These are phyloP conservation scores for Tachina lurida DNA, from an alignment of 2,888 invertebrate species.

Conservation along the genomic window DNA sequence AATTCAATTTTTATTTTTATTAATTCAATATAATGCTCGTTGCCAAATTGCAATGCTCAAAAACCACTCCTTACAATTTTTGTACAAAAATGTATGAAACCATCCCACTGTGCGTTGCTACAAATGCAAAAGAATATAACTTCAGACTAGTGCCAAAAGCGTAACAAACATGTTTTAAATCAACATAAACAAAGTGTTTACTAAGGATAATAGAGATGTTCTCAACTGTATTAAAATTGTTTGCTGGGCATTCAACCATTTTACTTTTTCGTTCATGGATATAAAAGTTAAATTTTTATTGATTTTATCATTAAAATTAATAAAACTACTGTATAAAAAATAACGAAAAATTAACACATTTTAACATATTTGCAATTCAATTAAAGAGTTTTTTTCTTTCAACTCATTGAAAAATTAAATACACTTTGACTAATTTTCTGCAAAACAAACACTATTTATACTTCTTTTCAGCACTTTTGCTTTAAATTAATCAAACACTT, in stretches of 20 bases:
- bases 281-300: background rate
- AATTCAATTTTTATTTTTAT: too few species aligned
- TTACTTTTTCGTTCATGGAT: background rate
- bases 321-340: background rate
- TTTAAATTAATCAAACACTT: background rate
- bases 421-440: background rate
- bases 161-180: too few species aligned
- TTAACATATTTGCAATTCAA: background rate
- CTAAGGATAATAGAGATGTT: too few species aligned
- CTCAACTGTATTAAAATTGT: too few species aligned
- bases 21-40: too few species aligned
- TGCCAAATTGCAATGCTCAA: too few species aligned
- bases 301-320: background rate
- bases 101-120: too few species aligned
- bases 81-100: too few species aligned
- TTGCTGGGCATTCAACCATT: background rate
- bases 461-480: background rate
- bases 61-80: too few species aligned
- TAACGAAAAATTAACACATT: background rate
- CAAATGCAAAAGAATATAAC: too few species aligned
- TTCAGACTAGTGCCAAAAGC: too few species aligned
- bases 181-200: too few species aligned
- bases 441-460: background rate
- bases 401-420: background rate
- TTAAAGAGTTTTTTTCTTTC: background rate